A percentile compares a stretch with the other conserved stretches of the same genome.
Evolutionary conservation across 2,797 vertebrate genomes (phyloP).

Genomic region (Sphaeramia orbicularis): DNA sequence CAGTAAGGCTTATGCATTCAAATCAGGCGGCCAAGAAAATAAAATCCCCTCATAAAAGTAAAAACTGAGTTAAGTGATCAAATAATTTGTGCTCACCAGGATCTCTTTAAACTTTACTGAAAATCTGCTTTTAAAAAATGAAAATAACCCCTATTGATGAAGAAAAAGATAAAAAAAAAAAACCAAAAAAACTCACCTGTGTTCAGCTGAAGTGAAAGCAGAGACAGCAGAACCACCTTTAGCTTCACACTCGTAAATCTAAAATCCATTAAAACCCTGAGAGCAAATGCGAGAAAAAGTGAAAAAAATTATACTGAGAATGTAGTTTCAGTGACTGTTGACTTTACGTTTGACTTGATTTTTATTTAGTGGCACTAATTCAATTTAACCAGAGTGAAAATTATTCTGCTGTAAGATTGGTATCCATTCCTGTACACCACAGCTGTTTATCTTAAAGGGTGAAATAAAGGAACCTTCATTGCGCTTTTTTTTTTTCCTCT

Average conservation of each 20-base stretch:
- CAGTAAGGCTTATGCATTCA: background rate
- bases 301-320: slow-evolving; percentile 1
- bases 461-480: background rate
- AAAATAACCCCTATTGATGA: background rate
- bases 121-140: background rate
- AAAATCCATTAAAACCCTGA: slow-evolving; percentile 66
- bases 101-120: background rate
- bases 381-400: background rate
- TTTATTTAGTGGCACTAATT: slow-evolving; percentile 4
- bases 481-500: background rate
- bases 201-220: slow-evolving; percentile 53
- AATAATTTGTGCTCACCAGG: background rate
- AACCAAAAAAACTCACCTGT: slow-evolving; percentile 77
- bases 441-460: slow-evolving; percentile 3
- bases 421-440: background rate
- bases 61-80: background rate
- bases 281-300: slow-evolving; percentile 13
- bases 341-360: background rate
- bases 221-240: slow-evolving; percentile 56
- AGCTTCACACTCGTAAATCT: slow-evolving; percentile 27
- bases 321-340: background rate
- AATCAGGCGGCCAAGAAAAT: slow-evolving; percentile 12
- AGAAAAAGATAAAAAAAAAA: too few species aligned
- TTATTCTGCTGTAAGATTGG: background rate
- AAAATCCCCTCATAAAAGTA: slow-evolving; percentile 5